A percentile compares a stretch with the other conserved stretches of the same genome.
phyloP scores from a whole-genome alignment of 2,797 vertebrate species.

The Limosa lapponica region DNA sequence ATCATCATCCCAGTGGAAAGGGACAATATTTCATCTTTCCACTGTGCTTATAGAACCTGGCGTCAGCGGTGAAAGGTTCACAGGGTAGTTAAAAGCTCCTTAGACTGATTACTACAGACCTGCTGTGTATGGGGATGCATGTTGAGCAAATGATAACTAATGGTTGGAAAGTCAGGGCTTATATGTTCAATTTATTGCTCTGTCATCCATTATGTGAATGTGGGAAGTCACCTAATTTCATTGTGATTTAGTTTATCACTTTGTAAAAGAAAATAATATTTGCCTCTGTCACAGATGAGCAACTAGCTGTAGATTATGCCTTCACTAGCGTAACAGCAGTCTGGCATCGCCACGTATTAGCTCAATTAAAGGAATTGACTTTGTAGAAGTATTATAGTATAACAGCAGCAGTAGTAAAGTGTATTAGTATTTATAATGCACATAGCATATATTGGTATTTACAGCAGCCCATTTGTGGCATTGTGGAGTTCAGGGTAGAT shows the following conservation, averaged over 20 bases:
- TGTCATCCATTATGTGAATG: background rate
- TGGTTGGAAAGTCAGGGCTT: background rate
- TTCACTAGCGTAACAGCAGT: background rate
- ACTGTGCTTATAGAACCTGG: background rate
- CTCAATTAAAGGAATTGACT: background rate
- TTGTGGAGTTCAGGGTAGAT: background rate
- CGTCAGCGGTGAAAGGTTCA: background rate
- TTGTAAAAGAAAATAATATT: background rate
- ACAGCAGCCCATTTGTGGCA: background rate
- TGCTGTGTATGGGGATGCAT: background rate
- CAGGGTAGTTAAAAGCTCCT: background rate
- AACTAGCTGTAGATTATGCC: background rate
- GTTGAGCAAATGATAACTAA: background rate
- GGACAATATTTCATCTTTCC: background rate
- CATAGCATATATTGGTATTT: background rate
- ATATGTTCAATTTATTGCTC: background rate
- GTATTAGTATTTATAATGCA: background rate
- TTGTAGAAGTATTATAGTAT: background rate
- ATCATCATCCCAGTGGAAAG: background rate
- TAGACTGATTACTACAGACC: background rate
- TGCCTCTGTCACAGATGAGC: background rate
- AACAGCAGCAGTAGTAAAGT: background rate
- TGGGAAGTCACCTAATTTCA: background rate
- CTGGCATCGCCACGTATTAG: background rate
- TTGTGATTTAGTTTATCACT: background rate